Base-by-base conservation (phyloP, 2,113 vertebrate genomes). In the Oryzias woworae region DNA sequence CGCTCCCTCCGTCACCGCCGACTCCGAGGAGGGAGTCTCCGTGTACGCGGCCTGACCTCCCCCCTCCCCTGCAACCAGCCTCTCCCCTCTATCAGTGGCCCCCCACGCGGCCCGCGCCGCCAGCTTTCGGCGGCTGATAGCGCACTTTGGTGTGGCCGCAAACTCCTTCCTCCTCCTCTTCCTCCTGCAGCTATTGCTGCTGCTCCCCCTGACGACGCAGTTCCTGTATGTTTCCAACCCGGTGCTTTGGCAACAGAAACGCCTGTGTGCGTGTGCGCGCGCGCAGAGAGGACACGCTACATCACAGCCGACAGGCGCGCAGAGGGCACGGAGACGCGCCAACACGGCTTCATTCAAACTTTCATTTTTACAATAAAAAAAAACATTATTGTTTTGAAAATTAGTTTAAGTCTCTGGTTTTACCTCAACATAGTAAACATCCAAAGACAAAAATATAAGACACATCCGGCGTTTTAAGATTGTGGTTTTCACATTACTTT, bases 91-190 rank as follows among this genome's bases (percentile, higher is more conserved):
- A 89, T 90, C 90, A 64, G 71, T 22, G 62, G 52, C 58, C 61
- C 70, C 77, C 69, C 78, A 36, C 85, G 24, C 56, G 45, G 45
- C 15, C 79, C 53, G 73, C 58, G 42, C 55, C 62, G 66, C 69
- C 86, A 58, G 74, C 77, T 56, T 85, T 68, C 77, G 84, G 87
- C 87, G 66, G 58, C 78, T 77, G 88, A 90, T 89, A 88, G 82
- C 81, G 71, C 66, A 60, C 84, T 80, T 46, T 53, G 49, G 58
- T 56, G 68, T 57, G 24, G 26, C 73, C 48, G 75, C 20, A 58
- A 66, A 73, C 64, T 79, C 69, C 17, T 64, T 59, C 76, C 13
- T 17, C 22, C 31, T 14, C 7, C 41, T 15, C 20, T 6, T 12
- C 31, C 20, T 45, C 60, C 2, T 7, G 3, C 41, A 1, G 23